Evolutionary conservation across 2,113 vertebrate genomes (phyloP), one percentile per base, ranked within the genome.

Genomic region (Urocolius indicus): DNA sequence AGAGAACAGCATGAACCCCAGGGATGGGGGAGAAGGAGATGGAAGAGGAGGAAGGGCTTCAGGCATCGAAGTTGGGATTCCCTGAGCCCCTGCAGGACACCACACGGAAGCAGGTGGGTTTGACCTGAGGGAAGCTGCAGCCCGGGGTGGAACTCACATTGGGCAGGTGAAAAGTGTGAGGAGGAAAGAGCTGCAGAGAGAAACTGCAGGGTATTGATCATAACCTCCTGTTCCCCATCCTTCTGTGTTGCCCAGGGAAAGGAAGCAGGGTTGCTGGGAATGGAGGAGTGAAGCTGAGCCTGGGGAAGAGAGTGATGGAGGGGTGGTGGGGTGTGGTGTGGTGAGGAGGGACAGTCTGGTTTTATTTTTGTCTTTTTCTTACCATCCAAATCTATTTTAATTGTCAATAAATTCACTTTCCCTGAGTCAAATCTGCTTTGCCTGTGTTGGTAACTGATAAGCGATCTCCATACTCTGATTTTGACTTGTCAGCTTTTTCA

Each of bases 111-210:
- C 62, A 34, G 65, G 34, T 5, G 41, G 30, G 11, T 19, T 4
- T 13, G 29, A 36, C 26, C 55, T 38, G 73, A 45, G 7, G 71
- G 57, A 14, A 51, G 30, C 51, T 45, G 36, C 30, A 11, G 57
- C 34, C 52, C 5, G 1, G 12, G 46, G 21, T 16, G 11, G 13
- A 14, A 9, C 41, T 57, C 3, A 0, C 0, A 5, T 24, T 55
- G 72, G 59, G 16, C 13, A 21, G 32, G 32, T 21, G 51, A 38
- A 17, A 36, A 29, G 17, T 5, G 51, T 11, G 43, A 57, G 43
- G 65, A 41, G 23, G 6, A 43, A 22, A 24, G 48, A 66, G 34
- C 15, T 3, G 10, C 41, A 22, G 34, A 55, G 55, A 49, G 34
- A 11, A 57, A 26, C 63, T 21, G 1, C 7, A 4, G 9, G 32